These are phyloP conservation scores for Mellilla xanthometata DNA, from an alignment of 2,888 invertebrate species.

Conservation along the genomic window DNA sequence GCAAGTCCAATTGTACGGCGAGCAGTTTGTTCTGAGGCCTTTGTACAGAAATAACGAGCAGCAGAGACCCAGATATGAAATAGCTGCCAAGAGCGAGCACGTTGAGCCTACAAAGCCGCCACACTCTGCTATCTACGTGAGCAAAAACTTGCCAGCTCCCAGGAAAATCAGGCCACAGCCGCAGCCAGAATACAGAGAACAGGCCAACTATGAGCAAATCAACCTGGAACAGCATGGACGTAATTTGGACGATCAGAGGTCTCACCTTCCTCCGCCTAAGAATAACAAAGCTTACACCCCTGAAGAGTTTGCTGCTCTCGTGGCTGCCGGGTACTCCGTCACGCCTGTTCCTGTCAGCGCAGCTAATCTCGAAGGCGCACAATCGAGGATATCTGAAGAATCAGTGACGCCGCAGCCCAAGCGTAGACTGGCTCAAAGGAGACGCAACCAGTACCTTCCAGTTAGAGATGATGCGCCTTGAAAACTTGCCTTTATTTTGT, in stretches of 20 bases:
- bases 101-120: constrained; percentile 60
- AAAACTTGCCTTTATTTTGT: constrained; percentile 49
- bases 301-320: constrained; percentile 74
- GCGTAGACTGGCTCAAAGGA: constrained; percentile 47
- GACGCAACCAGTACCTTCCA: constrained; percentile 72
- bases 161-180: constrained; percentile 51
- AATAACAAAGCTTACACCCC: constrained; percentile 78
- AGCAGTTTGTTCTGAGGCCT: constrained; percentile 68
- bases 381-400: constrained; percentile 64
- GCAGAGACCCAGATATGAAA: constrained; percentile 57
- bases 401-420: constrained; percentile 44
- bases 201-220: constrained; percentile 32
- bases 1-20: constrained; percentile 51
- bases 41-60: constrained; percentile 65
- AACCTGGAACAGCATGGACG: constrained; percentile 58
- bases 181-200: constrained; percentile 47
- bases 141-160: constrained; percentile 59
- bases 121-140: constrained; percentile 70
- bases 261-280: constrained; percentile 73
- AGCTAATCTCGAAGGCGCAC: constrained; percentile 53
- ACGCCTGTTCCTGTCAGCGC: constrained; percentile 74
- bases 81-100: constrained; percentile 50
- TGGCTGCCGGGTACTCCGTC: constrained; percentile 76
- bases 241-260: constrained; percentile 62
- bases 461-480: constrained; percentile 74